phyloP scores from a whole-genome alignment of 2,113 vertebrate genomes.

The Pollachius pollachius region DNA sequence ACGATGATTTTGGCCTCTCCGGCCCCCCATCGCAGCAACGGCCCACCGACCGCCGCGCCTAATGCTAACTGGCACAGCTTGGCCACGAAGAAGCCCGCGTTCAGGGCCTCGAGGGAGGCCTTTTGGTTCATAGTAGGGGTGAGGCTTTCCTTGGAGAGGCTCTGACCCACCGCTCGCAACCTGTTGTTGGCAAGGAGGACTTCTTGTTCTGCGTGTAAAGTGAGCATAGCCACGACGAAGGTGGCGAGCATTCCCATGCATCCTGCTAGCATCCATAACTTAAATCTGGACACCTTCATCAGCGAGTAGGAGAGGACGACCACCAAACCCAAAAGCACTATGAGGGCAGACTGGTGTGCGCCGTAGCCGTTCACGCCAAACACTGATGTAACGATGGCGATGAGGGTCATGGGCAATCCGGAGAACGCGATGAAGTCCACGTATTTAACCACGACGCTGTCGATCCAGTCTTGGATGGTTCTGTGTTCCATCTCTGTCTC shows the following conservation, averaged over 20 bases:
- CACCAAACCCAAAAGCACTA: slow-evolving; percentile 52
- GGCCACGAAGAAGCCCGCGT: slow-evolving; percentile 55
- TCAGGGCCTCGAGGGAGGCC: slow-evolving; percentile 60
- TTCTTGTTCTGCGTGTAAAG: slow-evolving; percentile 61
- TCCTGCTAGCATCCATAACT: slow-evolving; percentile 68
- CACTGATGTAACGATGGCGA: slow-evolving; percentile 51
- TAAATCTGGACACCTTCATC: slow-evolving; percentile 45
- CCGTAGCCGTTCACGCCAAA: slow-evolving; percentile 65
- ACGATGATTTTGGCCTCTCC: slow-evolving; percentile 48
- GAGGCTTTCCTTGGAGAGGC: slow-evolving; percentile 35
- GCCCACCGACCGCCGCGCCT: slow-evolving; percentile 61
- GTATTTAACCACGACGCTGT: slow-evolving; percentile 50
- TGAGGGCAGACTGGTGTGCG: slow-evolving; percentile 54
- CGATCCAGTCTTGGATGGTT: slow-evolving; percentile 52
- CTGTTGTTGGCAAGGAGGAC: slow-evolving; percentile 35
- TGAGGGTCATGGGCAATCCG: slow-evolving; percentile 62
- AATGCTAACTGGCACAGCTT: slow-evolving; percentile 62
- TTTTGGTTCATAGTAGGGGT: slow-evolving; percentile 33
- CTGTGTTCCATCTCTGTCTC: slow-evolving; percentile 46
- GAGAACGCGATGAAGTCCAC: slow-evolving; percentile 66
- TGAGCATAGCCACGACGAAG: slow-evolving; percentile 63
- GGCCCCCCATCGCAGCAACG: slow-evolving; percentile 35
- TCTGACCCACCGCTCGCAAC: slow-evolving; percentile 26
- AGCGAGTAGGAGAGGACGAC: slow-evolving; percentile 44
- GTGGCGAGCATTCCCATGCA: slow-evolving; percentile 66